Percentiles rank a stretch among this genome's conserved stretches.
Conservation (phyloP, 2,888 invertebrate species). For the Pecten maximus region DNA sequence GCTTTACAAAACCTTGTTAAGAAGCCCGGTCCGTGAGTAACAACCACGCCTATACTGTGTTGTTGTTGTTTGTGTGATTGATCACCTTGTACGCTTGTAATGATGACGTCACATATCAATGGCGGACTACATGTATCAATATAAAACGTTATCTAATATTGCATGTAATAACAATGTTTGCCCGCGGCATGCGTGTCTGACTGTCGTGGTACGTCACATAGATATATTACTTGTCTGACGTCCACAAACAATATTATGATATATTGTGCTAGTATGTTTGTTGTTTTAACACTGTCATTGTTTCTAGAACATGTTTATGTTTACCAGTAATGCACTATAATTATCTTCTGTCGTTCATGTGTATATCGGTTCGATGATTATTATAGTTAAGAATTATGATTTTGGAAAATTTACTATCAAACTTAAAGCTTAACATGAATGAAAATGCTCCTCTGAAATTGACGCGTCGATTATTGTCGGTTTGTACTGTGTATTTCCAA, state of each 20-base stretch:
- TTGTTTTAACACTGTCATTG: no score
- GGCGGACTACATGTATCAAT: background rate
- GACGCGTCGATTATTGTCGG: no score
- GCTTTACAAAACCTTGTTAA: constrained; percentile 48
- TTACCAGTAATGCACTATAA: no score
- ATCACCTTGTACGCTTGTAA: background rate
- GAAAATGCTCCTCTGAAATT: no score
- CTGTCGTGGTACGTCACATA: background rate
- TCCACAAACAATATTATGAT: background rate
- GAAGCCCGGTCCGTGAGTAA: constrained; percentile 41
- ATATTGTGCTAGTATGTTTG: no score
- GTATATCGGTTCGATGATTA: no score
- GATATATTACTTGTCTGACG: background rate
- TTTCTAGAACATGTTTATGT: no score
- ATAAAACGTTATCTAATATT: background rate
- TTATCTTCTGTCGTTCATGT: no score
- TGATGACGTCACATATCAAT: background rate
- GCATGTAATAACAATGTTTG: background rate
- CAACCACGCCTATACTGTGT: background rate
- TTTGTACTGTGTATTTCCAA: no score
- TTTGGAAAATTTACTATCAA: no score
- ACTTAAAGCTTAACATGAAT: no score
- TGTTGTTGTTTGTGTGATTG: background rate
- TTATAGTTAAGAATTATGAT: no score
- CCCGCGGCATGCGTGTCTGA: background rate